Evolutionary conservation across 2,888 invertebrate genomes (phyloP), one percentile per base, ranked within the genome.

Genomic region (Caenorhabditis sp.): DNA sequence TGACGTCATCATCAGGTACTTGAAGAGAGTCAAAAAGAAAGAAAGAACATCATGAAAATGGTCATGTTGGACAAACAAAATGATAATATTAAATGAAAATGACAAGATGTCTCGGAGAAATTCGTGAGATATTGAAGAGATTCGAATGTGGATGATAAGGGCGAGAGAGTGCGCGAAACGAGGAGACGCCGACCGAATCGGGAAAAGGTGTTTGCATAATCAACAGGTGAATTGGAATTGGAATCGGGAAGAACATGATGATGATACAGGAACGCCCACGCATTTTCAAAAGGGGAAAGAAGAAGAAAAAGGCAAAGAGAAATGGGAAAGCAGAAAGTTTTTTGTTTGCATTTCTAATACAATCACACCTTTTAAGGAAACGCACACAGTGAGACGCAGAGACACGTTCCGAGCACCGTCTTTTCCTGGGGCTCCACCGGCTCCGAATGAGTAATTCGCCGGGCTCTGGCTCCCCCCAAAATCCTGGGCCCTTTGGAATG

Each of bases 261-360:
- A 52, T 50, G 52, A 41, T 27, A 52, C 32, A 53, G 30, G 55
- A 24, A 35, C 45, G 15, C 55, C 45, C 43, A 43, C 53, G 45
- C 53, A 32, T 35, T 13, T n/a, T 27, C 32, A 50, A 46, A 48
- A 55, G 6, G 30, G 46, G 35, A 24, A 59, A 37, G 56, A 53
- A 55, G 48, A 15, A 27, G 32, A 27, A 27, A 30, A 46, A 17
- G 26, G 45, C 1, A 41, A 20, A 62, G 20, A 32, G 56, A 55
- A 37, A 62, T 48, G 35, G 58, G 45, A 43, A 61, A 20, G 46
- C 26, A 52, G 65, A 50, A 52, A 50, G 70, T 52, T 39, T 46
- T 46, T 58, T 59, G 68, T 68, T 68, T 68, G 68, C 68, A 68
- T 59, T 68, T 68, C 50, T 52, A 68, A 68, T 68, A 52, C 68